phyloP scores from a whole-genome alignment of 1,140 invertebrate species.

The Heliconius congener region DNA sequence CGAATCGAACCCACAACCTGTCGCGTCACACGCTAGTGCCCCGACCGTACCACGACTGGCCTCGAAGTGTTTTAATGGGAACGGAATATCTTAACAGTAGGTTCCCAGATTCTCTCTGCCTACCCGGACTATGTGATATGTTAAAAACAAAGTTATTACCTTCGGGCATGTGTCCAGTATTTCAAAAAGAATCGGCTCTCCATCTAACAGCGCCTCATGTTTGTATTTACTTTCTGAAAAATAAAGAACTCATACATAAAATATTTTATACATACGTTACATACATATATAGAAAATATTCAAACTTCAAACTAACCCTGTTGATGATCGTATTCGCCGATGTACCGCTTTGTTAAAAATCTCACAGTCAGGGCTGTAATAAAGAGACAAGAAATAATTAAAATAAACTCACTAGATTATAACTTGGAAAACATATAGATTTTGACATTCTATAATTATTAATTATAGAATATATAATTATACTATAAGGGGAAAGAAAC shows the following conservation, averaged over 20 bases:
- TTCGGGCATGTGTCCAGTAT: slow-evolving; percentile 95
- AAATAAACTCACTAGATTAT: background rate
- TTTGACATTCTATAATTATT: no score
- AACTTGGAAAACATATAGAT: no score
- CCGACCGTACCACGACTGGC: no score
- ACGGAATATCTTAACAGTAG: no score
- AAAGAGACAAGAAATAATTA: slow-evolving; percentile 15
- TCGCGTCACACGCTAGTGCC: no score
- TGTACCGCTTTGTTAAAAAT: slow-evolving; percentile 94
- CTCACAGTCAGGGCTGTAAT: slow-evolving; percentile 91
- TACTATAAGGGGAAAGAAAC: background rate
- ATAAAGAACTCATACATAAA: background rate
- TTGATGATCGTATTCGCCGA: slow-evolving; percentile 96
- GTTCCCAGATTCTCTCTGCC: no score
- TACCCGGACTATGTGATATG: no score
- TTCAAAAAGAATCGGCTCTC: slow-evolving; percentile 94
- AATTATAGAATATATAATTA: no score
- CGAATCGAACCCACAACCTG: no score
- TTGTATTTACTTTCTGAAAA: slow-evolving; percentile 93
- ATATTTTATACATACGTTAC: background rate
- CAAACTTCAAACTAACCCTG: slow-evolving; percentile 83
- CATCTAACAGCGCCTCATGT: slow-evolving; percentile 94
- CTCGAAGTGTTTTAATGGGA: no score
- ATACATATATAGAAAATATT: background rate
- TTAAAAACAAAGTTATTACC: slow-evolving; percentile 79